These are phyloP conservation scores for Harpagifer antarcticus DNA, from an alignment of 2,797 vertebrate species.

Conservation along the genomic window DNA sequence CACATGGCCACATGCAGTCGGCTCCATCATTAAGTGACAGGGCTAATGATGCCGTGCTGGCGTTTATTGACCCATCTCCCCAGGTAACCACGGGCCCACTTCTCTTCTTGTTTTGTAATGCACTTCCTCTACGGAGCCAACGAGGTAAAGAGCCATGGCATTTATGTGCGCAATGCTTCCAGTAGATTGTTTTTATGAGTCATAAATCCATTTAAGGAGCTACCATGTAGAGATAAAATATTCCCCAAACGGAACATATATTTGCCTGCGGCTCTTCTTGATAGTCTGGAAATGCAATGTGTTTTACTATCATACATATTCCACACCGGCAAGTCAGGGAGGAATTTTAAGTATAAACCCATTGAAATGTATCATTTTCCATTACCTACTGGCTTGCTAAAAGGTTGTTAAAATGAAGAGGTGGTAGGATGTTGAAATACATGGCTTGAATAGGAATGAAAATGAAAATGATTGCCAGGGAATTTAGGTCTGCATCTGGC, in stretches of 20 bases:
- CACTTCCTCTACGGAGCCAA: slow-evolving; percentile 42
- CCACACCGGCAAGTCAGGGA: slow-evolving; percentile 31
- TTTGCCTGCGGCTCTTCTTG: slow-evolving; percentile 55
- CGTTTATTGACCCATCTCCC: slow-evolving; percentile 73
- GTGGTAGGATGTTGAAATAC: slow-evolving; percentile 26
- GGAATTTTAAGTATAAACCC: slow-evolving; percentile 59
- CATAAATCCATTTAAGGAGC: slow-evolving; percentile 76
- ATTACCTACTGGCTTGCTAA: slow-evolving; percentile 39
- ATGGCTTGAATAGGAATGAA: slow-evolving; percentile 7
- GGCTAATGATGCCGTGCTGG: slow-evolving; percentile 73
- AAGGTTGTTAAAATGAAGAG: slow-evolving; percentile 42
- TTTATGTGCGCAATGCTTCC: slow-evolving; percentile 46
- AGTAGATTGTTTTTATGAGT: slow-evolving; percentile 71
- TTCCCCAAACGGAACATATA: slow-evolving; percentile 48
- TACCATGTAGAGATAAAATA: slow-evolving; percentile 59
- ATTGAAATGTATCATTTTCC: slow-evolving; percentile 67
- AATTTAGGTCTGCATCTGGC: background rate
- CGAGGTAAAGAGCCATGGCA: slow-evolving; percentile 45
- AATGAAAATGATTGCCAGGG: background rate
- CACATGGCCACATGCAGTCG: slow-evolving; percentile 9
- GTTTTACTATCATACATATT: slow-evolving; percentile 69
- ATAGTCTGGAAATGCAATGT: slow-evolving; percentile 45
- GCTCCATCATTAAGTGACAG: slow-evolving; percentile 51
- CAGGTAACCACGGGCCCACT: slow-evolving; percentile 51
- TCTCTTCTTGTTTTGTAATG: slow-evolving; percentile 53